Percentiles rank a stretch among this genome's conserved stretches.
These are phyloP conservation scores for Drosophila navojoa DNA, from an alignment of 1,140 invertebrate species.

Conservation along the genomic window DNA sequence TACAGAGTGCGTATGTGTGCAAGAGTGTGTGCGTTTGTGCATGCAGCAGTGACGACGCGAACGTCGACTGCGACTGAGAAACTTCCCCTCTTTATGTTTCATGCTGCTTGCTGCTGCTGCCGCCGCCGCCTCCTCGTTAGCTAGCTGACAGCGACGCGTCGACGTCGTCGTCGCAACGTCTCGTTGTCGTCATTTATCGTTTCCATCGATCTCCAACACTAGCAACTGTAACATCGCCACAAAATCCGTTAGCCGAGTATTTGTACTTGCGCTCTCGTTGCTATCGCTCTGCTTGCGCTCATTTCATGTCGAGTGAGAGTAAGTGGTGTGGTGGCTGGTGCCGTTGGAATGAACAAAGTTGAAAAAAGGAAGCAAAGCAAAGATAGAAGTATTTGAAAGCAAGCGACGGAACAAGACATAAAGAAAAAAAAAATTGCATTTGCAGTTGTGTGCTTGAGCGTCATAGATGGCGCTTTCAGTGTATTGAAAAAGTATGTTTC, in stretches of 20 bases:
- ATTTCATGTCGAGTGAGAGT: slow-evolving; percentile 14
- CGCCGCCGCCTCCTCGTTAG: slow-evolving; percentile 26
- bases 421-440: slow-evolving; percentile 60
- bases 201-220: slow-evolving; percentile 77
- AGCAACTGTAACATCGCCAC: slow-evolving; percentile 68
- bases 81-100: slow-evolving; percentile 78
- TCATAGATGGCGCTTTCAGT: slow-evolving; percentile 50
- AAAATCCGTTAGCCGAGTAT: slow-evolving; percentile 66
- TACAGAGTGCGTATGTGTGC: slow-evolving; percentile 7
- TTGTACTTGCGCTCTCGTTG: slow-evolving; percentile 48
- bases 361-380: slow-evolving; percentile 46
- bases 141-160: slow-evolving; percentile 40
- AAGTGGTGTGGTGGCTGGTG: slow-evolving; percentile 29
- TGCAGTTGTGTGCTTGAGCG: slow-evolving; percentile 48
- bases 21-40: slow-evolving; percentile 37
- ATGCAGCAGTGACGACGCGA: slow-evolving; percentile 24
- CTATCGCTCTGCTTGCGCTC: slow-evolving; percentile 33
- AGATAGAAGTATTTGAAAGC: slow-evolving; percentile 46
- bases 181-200: slow-evolving; percentile 76
- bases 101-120: slow-evolving; percentile 57
- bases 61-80: slow-evolving; percentile 58
- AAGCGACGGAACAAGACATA: slow-evolving; percentile 25
- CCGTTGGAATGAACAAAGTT: slow-evolving; percentile 67
- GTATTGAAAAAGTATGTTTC: slow-evolving; percentile 28
- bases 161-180: slow-evolving; percentile 59